Conservation (phyloP, 2,797 vertebrate species). For the Ctenopoma multispine region DNA sequence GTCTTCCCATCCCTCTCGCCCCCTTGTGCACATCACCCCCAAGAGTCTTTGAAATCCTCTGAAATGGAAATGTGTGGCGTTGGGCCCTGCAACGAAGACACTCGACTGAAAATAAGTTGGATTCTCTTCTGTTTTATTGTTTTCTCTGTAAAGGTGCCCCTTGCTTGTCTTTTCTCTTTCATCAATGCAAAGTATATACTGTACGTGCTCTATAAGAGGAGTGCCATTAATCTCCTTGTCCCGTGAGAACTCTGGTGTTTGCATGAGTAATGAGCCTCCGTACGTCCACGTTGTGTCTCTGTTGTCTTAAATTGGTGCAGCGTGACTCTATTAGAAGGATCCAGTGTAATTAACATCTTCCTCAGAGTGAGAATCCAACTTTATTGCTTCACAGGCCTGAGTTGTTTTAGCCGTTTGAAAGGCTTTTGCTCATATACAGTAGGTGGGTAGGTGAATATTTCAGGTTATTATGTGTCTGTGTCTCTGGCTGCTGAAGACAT, state of each 20-base stretch:
- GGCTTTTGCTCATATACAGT: not conserved
- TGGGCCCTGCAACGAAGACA: conserved; percentile 20
- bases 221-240: conserved; percentile 73
- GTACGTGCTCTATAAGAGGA: conserved; percentile 55
- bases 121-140: conserved; percentile 14
- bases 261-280: conserved; percentile 77
- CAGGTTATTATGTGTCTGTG: not conserved
- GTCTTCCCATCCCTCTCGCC: not conserved
- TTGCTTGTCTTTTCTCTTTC: conserved; percentile 20
- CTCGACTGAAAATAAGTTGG: conserved; percentile 18
- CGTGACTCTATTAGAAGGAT: conserved; percentile 75
- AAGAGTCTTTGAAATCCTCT: conserved; percentile 54
- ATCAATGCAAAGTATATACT: conserved; percentile 13
- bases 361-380: conserved; percentile 27
- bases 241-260: conserved; percentile 68
- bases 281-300: conserved; percentile 60
- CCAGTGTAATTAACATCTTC: conserved; percentile 69
- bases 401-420: conserved; percentile 32
- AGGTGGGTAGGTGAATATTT: not conserved
- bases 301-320: conserved; percentile 79
- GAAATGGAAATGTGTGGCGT: conserved; percentile 53
- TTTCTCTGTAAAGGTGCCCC: conserved; percentile 6
- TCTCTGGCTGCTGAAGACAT: conserved; percentile 10
- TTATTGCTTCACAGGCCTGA: conserved; percentile 11
- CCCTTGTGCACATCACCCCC: not conserved